A percentile compares a stretch with the other conserved stretches of the same genome.
phyloP scores from a whole-genome alignment of 2,888 invertebrate species.

The Dasypogon diadema region DNA sequence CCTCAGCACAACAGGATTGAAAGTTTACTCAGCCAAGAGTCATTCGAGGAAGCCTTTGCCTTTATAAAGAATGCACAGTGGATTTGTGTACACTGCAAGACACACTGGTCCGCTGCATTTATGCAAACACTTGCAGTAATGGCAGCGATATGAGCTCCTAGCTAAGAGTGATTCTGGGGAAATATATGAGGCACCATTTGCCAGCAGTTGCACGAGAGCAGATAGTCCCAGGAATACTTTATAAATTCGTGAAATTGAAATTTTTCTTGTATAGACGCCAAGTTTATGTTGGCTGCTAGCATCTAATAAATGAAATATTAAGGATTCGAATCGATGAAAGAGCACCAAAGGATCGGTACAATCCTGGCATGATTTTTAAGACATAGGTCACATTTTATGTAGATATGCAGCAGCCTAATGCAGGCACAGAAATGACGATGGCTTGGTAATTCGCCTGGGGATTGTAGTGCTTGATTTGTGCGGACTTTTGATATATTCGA shows the following conservation, averaged over 20 bases:
- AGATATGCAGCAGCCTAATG: too few relatives aligned
- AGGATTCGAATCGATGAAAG: neutral
- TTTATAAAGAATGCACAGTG: constrained; percentile 11
- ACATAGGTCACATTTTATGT: too few relatives aligned
- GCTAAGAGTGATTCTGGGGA: constrained; percentile 39
- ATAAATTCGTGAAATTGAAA: constrained; percentile 43
- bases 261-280: constrained; percentile 38
- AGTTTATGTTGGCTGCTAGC: constrained; percentile 29
- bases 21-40: constrained; percentile 33
- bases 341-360: too few relatives aligned
- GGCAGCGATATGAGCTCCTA: constrained; percentile 29
- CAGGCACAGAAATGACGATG: too few relatives aligned
- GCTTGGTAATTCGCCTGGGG: too few relatives aligned
- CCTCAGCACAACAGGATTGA: neutral
- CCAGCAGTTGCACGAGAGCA: constrained; percentile 8
- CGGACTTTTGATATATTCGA: too few relatives aligned
- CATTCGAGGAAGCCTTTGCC: constrained; percentile 19
- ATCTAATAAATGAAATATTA: constrained; percentile 40
- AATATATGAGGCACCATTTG: constrained; percentile 45
- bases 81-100: constrained; percentile 2
- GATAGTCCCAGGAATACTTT: constrained; percentile 12
- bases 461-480: too few relatives aligned
- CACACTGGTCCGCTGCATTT: constrained; percentile 35
- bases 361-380: too few relatives aligned
- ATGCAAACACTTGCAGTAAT: constrained; percentile 45